Percentiles rank a stretch among this genome's conserved stretches.
Evolutionary conservation across 2,888 invertebrate genomes (phyloP).

Genomic region (Ethmia dodecea): DNA sequence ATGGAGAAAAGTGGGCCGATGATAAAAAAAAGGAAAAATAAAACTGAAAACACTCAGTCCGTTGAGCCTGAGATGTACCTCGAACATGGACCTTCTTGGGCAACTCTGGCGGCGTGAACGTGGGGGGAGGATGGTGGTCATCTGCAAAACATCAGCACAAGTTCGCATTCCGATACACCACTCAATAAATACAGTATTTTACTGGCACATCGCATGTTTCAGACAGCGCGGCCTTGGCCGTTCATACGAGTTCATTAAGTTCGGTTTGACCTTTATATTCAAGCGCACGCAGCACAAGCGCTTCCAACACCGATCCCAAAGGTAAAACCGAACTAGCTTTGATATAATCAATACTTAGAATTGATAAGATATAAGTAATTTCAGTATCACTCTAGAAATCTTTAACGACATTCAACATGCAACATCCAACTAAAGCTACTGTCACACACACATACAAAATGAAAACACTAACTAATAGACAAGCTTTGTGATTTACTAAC

Average conservation of each 20-base stretch:
- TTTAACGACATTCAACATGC: slow-evolving; percentile 53
- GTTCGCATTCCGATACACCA: slow-evolving; percentile 79
- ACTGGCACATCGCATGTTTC: slow-evolving; percentile 24
- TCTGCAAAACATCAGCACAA: slow-evolving; percentile 91
- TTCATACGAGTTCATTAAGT: neutral
- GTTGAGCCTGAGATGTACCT: slow-evolving; percentile 83
- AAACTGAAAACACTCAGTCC: slow-evolving; percentile 56
- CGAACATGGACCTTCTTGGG: slow-evolving; percentile 98
- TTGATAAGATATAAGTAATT: slow-evolving; percentile 24
- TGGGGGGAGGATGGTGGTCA: slow-evolving; percentile 98
- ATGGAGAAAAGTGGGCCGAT: slow-evolving; percentile 66
- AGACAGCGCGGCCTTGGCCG: neutral
- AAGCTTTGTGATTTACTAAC: slow-evolving; percentile 50
- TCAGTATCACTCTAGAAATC: slow-evolving; percentile 16
- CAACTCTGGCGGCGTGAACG: slow-evolving; percentile 99
- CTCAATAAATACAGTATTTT: slow-evolving; percentile 57
- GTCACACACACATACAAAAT: slow-evolving; percentile 32
- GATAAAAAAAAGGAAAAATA: slow-evolving; percentile 48
- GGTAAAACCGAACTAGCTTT: slow-evolving; percentile 39
- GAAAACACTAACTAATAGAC: slow-evolving; percentile 44
- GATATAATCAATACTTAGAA: slow-evolving; percentile 13
- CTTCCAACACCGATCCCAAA: slow-evolving; percentile 20
- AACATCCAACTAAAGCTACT: slow-evolving; percentile 40
- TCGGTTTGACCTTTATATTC: slow-evolving; percentile 42
- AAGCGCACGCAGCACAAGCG: slow-evolving; percentile 5